These are phyloP conservation scores for Idaea aversata DNA, from an alignment of 2,888 invertebrate genomes.

Conservation along the genomic window DNA sequence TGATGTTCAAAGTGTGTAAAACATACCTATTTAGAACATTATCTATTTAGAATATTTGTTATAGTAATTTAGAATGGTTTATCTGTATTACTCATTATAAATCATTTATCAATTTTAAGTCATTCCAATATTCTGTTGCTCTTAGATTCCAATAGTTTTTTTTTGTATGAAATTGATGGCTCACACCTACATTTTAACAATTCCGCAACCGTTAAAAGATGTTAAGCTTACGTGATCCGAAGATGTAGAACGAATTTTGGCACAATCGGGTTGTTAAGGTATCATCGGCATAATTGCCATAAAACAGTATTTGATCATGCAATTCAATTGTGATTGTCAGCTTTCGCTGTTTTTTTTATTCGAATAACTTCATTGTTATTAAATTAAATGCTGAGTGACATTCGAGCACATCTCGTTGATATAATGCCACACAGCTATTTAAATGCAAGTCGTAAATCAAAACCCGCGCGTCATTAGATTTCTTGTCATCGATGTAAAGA, in stretches of 20 bases:
- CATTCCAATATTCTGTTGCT: too few species aligned
- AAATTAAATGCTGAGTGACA: background rate
- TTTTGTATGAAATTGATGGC: too few species aligned
- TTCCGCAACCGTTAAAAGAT: conserved; percentile 8
- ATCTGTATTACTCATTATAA: too few species aligned
- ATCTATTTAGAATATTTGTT: background rate
- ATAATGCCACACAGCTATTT: background rate
- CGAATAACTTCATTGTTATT: too few species aligned
- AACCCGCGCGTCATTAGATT: background rate
- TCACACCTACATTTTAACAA: background rate
- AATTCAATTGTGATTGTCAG: background rate
- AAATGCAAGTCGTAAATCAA: background rate
- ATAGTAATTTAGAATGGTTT: background rate
- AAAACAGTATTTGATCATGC: background rate
- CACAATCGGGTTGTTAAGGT: conserved; percentile 38
- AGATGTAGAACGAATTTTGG: conserved; percentile 36
- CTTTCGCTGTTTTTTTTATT: background rate
- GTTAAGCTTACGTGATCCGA: conserved; percentile 34
- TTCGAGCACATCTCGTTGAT: background rate
- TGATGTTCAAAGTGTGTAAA: background rate
- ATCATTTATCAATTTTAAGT: too few species aligned
- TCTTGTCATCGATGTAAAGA: conserved; percentile 13
- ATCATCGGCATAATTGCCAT: too few species aligned
- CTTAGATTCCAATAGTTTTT: too few species aligned
- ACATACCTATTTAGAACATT: background rate